Base-by-base conservation (phyloP, 2,888 invertebrate genomes). In the Apotomis turbidana region DNA sequence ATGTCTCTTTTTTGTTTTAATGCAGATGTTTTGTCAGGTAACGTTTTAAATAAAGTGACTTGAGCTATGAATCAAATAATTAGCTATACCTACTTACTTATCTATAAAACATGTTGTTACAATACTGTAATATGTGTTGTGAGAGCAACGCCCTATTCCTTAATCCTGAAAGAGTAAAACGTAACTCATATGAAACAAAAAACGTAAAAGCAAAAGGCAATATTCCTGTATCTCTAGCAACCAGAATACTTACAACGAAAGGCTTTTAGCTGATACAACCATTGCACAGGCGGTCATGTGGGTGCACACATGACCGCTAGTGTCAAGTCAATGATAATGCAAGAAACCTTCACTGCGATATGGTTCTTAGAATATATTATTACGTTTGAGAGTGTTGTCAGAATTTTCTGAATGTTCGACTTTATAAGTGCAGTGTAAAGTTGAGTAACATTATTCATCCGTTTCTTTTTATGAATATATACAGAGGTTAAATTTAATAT, bases 151-250 rank as follows among this genome's bases (percentile, higher is more conserved):
- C 44, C 15, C 4, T 55, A 41, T 44, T 3, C n/a, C 6, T 54
- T 44, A 12, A 64, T 44, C 6, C 41, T 44, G 6, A 54, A 44
- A 44, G 8, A 54, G 44, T 1, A 54, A 44, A 66, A 55, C 55
- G 44, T 27, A 54, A 63, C 38, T 8, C 52, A 54, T 54, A 64
- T 55, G 15, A 13, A 44, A 55, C 54, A 55, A 55, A 1, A 55
- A 64, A 12, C 27, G 44, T 66, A 66, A 66, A 66, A 66, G 46
- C 66, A 66, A 55, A 46, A 27, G 9, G 57, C n/a, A 57, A 66
- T 66, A 57, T 66, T 57, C 57, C 55, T 55, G 55, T 66, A 15
- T 66, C 55, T 27, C 55, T 57, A n/a, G 66, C 46, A 57, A 57
- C 15, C 55, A 46, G 46, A 57, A 57, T 66, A 66, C n/a, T n/a